phyloP scores from a whole-genome alignment of 2,888 invertebrate genomes.

The Malacosoma neustria region DNA sequence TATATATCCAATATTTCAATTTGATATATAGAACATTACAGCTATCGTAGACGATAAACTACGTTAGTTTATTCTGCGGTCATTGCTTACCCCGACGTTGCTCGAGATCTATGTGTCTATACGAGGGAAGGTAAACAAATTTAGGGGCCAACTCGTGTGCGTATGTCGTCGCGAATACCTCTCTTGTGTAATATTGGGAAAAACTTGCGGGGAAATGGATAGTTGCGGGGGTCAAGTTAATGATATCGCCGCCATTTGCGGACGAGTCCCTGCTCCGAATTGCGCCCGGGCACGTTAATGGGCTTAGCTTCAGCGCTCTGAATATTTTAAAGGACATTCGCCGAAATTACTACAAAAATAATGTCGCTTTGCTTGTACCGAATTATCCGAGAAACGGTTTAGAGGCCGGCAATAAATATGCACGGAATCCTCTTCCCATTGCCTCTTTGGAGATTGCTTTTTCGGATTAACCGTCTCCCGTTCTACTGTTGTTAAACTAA shows the following conservation, averaged over 20 bases:
- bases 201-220: conserved; percentile 60
- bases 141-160: conserved; percentile 25
- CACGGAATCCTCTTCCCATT: conserved; percentile 63
- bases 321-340: conserved; percentile 74
- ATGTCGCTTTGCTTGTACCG: conserved; percentile 70
- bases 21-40: no score
- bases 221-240: conserved; percentile 71
- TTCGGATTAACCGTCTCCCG: conserved; percentile 53
- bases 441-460: conserved; percentile 63
- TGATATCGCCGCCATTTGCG: conserved; percentile 72
- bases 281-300: conserved; percentile 70
- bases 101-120: conserved; percentile 18
- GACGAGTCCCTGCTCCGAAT: conserved; percentile 62
- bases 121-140: conserved; percentile 32
- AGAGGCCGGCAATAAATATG: conserved; percentile 66
- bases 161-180: conserved; percentile 43
- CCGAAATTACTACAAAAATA: conserved; percentile 74
- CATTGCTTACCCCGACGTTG: conserved; percentile 9
- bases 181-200: conserved; percentile 65
- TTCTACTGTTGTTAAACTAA: conserved; percentile 9
- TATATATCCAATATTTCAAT: no score
- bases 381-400: conserved; percentile 70
- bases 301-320: conserved; percentile 66
- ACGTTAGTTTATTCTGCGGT: conserved; percentile 3
- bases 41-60: no score